Percentiles rank a stretch among this genome's conserved stretches.
Conservation (phyloP, 2,113 vertebrate genomes). For the Neolamprologus falcicula region DNA sequence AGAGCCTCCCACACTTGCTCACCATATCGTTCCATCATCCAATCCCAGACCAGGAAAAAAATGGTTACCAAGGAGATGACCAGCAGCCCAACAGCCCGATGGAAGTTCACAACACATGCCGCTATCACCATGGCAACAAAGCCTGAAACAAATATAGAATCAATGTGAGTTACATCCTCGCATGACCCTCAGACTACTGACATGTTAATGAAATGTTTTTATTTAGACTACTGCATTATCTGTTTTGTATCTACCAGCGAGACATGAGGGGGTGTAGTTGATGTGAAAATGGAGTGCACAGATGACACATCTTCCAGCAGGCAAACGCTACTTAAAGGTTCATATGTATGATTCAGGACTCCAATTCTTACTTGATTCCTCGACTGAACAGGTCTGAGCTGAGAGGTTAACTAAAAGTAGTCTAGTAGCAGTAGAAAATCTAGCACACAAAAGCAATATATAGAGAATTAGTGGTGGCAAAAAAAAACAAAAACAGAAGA, state of each 20-base stretch:
- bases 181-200: background rate
- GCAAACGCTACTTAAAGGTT: background rate
- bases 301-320: background rate
- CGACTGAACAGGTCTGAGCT: background rate
- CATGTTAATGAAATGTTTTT: background rate
- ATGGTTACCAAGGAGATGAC: conserved; percentile 65
- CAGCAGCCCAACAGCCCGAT: conserved; percentile 74
- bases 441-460: background rate
- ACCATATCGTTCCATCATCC: conserved; percentile 72
- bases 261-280: background rate
- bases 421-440: background rate
- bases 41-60: conserved; percentile 81
- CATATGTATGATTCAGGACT: background rate
- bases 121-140: conserved; percentile 70
- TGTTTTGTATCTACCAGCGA: background rate
- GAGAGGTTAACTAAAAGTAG: background rate
- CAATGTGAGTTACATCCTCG: background rate
- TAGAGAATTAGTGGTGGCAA: background rate
- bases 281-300: background rate
- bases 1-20: conserved; percentile 55
- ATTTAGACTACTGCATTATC: background rate
- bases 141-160: conserved; percentile 58
- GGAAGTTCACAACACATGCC: conserved; percentile 80
- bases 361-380: background rate
- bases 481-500: background rate